Evolutionary conservation across 2,113 vertebrate species (phyloP).

Genomic region (Ptychochromis oligacanthus): DNA sequence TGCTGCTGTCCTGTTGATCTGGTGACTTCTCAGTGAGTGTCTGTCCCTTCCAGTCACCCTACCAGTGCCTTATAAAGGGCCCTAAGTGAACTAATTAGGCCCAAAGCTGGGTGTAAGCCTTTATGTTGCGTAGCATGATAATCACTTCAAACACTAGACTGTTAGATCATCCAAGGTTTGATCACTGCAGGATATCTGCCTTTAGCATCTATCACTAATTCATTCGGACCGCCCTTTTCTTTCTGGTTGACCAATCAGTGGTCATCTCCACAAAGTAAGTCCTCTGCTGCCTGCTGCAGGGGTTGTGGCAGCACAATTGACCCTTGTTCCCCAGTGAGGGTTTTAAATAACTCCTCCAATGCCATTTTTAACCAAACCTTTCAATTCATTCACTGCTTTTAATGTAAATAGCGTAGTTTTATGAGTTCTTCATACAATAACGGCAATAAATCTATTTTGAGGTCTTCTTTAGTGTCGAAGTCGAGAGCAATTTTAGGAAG

Average conservation of each 20-base stretch:
- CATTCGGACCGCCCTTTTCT: constrained; percentile 73
- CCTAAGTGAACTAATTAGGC: constrained; percentile 84
- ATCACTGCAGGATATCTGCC: constrained; percentile 82
- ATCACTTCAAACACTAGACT: constrained; percentile 85
- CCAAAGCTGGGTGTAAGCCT: constrained; percentile 78
- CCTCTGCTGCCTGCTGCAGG: constrained; percentile 86
- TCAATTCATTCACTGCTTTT: constrained; percentile 66
- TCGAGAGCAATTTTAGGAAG: constrained; percentile 15
- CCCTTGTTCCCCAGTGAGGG: constrained; percentile 75
- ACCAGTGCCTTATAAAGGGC: constrained; percentile 76
- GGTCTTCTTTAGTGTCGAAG: neutral
- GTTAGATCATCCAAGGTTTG: constrained; percentile 85
- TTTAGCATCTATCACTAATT: constrained; percentile 80
- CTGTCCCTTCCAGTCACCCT: constrained; percentile 66
- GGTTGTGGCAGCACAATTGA: constrained; percentile 80
- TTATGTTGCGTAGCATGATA: constrained; percentile 81
- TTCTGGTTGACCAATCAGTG: constrained; percentile 72
- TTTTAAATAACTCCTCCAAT: constrained; percentile 76
- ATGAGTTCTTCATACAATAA: constrained; percentile 49
- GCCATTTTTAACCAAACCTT: constrained; percentile 73
- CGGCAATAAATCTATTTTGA: constrained; percentile 43
- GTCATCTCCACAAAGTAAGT: constrained; percentile 59
- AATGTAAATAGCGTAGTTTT: constrained; percentile 35
- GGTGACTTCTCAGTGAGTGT: constrained; percentile 46
- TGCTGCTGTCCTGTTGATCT: constrained; percentile 50